Conservation (phyloP, 2,113 vertebrate species). For the Cyphomyrus discorhynchus region DNA sequence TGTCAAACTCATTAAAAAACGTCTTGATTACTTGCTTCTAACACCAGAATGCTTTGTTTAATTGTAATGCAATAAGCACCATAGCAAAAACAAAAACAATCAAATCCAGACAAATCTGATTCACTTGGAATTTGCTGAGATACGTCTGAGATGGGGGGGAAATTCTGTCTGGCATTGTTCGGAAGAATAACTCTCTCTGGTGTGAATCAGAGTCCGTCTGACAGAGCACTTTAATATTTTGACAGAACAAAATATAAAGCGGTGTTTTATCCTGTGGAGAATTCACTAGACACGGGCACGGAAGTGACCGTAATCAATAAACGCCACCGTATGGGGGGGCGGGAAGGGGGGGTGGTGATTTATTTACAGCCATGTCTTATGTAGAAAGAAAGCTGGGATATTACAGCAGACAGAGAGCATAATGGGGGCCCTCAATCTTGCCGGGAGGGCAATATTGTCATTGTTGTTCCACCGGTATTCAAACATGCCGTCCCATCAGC, state of each 20-base stretch:
- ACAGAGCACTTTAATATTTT: slow-evolving; percentile 95
- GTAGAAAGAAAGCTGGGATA: slow-evolving; percentile 84
- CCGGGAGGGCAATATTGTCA: slow-evolving; percentile 86
- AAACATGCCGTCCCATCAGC: slow-evolving; percentile 94
- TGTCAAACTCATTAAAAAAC: not conserved
- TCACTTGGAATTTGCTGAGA: not conserved
- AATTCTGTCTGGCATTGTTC: slow-evolving; percentile 1
- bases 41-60: not conserved
- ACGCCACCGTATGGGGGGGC: slow-evolving; percentile 63
- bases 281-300: slow-evolving; percentile 85
- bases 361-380: slow-evolving; percentile 83
- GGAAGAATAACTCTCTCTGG: slow-evolving; percentile 73
- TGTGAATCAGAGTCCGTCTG: slow-evolving; percentile 78
- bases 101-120: not conserved
- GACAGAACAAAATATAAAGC: slow-evolving; percentile 97
- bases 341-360: slow-evolving; percentile 65
- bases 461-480: slow-evolving; percentile 83
- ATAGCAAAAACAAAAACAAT: not conserved
- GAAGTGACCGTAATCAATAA: slow-evolving; percentile 97
- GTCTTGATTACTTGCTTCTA: not conserved
- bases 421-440: slow-evolving; percentile 89
- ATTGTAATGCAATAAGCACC: not conserved
- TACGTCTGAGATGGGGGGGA: not conserved
- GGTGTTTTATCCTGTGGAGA: slow-evolving; percentile 91
- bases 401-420: slow-evolving; percentile 77